Evolutionary conservation across 2,113 vertebrate species (phyloP).

Genomic region (Odontophorus gujanensis): DNA sequence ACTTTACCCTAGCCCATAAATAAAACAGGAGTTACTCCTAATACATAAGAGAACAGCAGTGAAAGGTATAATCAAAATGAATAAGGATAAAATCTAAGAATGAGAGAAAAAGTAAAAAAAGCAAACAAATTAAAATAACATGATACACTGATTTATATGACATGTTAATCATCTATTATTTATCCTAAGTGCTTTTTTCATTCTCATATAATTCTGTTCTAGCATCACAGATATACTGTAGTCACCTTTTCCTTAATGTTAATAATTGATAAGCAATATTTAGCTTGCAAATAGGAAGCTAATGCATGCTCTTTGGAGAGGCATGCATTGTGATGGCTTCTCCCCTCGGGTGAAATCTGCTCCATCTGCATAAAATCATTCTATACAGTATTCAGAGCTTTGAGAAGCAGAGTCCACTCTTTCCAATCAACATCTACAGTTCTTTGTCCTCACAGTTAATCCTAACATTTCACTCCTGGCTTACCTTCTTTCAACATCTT

Average conservation of each 20-base stretch:
- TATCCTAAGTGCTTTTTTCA: slow-evolving; percentile 61
- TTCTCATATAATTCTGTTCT: slow-evolving; percentile 54
- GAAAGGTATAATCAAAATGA: neutral
- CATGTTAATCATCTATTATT: slow-evolving; percentile 72
- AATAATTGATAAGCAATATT: slow-evolving; percentile 69
- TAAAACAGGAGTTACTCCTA: neutral
- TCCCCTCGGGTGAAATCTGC: slow-evolving; percentile 25
- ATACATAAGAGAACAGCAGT: neutral
- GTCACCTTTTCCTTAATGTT: slow-evolving; percentile 62
- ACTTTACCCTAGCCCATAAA: neutral
- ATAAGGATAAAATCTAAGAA: neutral
- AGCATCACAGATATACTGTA: slow-evolving; percentile 48
- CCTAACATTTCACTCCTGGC: neutral
- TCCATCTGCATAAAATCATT: slow-evolving; percentile 18
- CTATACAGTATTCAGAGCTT: neutral
- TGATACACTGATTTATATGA: slow-evolving; percentile 55
- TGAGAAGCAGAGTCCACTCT: neutral
- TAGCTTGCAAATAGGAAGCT: slow-evolving; percentile 48
- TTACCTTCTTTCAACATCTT: neutral
- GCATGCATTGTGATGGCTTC: neutral
- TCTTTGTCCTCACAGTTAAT: neutral
- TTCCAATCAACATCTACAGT: neutral
- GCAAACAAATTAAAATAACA: slow-evolving; percentile 63
- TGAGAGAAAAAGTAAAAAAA: slow-evolving; percentile 39
- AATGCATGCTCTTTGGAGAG: slow-evolving; percentile 13